Conservation (phyloP, 2,888 invertebrate genomes). For the Zele albiditarsus region DNA sequence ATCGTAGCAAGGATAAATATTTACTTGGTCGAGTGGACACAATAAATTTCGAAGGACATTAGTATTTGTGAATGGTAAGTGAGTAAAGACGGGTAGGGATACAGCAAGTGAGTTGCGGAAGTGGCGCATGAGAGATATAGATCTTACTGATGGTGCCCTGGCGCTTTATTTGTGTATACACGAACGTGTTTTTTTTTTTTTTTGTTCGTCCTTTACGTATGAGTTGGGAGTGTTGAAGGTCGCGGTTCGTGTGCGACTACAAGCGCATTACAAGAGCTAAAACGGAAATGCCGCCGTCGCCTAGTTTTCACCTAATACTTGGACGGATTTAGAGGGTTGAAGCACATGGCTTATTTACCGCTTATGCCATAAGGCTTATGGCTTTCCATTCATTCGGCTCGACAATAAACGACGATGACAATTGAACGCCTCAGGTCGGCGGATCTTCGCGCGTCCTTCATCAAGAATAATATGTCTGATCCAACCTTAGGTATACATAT, state of each 20-base stretch:
- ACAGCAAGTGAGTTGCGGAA: not conserved
- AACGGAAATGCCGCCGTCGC: conserved; percentile 54
- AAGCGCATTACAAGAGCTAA: no score
- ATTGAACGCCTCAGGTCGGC: conserved; percentile 40
- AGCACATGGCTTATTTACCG: conserved; percentile 49
- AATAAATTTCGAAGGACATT: conserved; percentile 43
- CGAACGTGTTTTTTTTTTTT: not conserved
- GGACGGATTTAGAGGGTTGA: conserved; percentile 65
- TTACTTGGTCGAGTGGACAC: conserved; percentile 57
- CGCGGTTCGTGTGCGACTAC: conserved; percentile 50
- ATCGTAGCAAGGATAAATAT: conserved; percentile 64
- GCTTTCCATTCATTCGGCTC: conserved; percentile 52
- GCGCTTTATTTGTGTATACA: not conserved
- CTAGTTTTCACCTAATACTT: conserved; percentile 65
- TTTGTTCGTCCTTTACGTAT: not conserved
- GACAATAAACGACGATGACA: conserved; percentile 55
- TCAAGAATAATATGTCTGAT: not conserved
- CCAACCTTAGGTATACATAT: not conserved
- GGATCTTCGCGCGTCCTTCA: conserved; percentile 28
- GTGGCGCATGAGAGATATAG: conserved; percentile 51
- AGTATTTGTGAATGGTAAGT: conserved; percentile 35
- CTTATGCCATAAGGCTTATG: conserved; percentile 23
- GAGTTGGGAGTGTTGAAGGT: conserved; percentile 27
- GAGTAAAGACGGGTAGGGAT: not conserved
- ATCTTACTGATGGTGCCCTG: conserved; percentile 51